Evolutionary conservation across 92 coral and sea anemone genomes (phyloP).

Genomic region (Phenganax stokvisi): DNA sequence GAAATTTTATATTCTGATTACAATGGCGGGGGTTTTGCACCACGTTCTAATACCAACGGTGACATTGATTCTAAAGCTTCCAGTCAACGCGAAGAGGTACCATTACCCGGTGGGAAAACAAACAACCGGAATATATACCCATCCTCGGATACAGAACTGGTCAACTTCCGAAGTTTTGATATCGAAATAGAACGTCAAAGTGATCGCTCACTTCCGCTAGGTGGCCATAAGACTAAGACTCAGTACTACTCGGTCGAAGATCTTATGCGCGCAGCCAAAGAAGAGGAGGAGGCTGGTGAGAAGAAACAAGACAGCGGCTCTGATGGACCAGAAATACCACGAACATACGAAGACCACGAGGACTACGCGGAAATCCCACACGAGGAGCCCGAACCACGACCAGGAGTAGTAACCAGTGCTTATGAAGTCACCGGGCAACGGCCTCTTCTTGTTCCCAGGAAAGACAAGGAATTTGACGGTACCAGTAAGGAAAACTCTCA

Average conservation of each 20-base stretch:
- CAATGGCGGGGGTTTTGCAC: neutral
- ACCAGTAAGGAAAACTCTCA: neutral
- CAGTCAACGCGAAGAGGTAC: neutral
- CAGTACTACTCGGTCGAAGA: conserved; percentile 39
- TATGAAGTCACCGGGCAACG: neutral
- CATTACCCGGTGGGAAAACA: conserved; percentile 3
- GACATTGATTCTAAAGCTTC: neutral
- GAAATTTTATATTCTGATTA: neutral
- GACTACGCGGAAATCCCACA: neutral
- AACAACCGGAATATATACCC: neutral
- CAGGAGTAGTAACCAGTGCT: neutral
- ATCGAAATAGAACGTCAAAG: conserved; percentile 11
- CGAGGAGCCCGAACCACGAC: neutral
- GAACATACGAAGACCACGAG: neutral
- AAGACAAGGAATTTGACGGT: neutral
- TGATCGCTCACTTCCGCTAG: conserved; percentile 30
- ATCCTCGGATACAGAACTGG: conserved; percentile 34
- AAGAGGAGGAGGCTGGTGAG: neutral
- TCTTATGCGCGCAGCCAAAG: conserved; percentile 19
- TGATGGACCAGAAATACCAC: conserved; percentile 8
- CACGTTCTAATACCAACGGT: neutral
- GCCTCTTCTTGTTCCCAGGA: conserved; percentile 11
- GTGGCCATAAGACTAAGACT: conserved; percentile 19
- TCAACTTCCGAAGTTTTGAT: conserved; percentile 12
- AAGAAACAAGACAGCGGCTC: conserved; percentile 11